Base-by-base conservation (phyloP, 92 coral and sea anemone species). In the Palythoa grandiflora region DNA sequence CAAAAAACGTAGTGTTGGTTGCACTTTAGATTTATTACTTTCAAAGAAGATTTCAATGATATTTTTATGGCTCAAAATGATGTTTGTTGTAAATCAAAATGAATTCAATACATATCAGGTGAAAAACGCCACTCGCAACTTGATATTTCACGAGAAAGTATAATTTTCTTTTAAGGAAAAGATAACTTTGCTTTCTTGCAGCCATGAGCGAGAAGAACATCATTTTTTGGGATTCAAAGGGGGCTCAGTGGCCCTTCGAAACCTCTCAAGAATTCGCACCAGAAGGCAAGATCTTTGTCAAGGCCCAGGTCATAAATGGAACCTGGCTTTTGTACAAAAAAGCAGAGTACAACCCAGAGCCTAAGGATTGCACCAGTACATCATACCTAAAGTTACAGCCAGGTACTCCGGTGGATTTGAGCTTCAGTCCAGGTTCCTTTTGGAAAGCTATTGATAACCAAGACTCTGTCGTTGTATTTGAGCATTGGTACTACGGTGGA, bases 371-470 rank as follows among this genome's bases (percentile, higher is more conserved):
- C 16, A 57, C 28, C 28, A 28, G 28, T 28, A 28, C 28, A 6
- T 1, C 44, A 40, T 16, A 9, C 1, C 7, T 47, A 11, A 40
- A n/a, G 16, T 19, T 40, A 3, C 15, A 71, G 50, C 38, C 17
- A n/a, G 79, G 40, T 1, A 37, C 21, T 5, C 8, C 15, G n/a
- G 35, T 3, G 52, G 54, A 38, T 13, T 20, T 66, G 19, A 13
- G 8, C 0, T 66, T n/a, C 36, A n/a, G 48, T 14, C 74, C 87
- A 4, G 36, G 47, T 0, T 60, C 87, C 20, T 28, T 83, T 38
- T 83, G 87, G 87, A 83, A 54, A 38, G 87, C 87, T 19, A n/a
- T 35, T 15, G 87, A 38, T 66, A 37, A 75, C 2, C 77, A 38
- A 7, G 87, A 66, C 21, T 9, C 57, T 8, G 76, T 75, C 0